Evolutionary conservation across 2,888 invertebrate genomes (phyloP).

Genomic region (Pimpla rufipes): DNA sequence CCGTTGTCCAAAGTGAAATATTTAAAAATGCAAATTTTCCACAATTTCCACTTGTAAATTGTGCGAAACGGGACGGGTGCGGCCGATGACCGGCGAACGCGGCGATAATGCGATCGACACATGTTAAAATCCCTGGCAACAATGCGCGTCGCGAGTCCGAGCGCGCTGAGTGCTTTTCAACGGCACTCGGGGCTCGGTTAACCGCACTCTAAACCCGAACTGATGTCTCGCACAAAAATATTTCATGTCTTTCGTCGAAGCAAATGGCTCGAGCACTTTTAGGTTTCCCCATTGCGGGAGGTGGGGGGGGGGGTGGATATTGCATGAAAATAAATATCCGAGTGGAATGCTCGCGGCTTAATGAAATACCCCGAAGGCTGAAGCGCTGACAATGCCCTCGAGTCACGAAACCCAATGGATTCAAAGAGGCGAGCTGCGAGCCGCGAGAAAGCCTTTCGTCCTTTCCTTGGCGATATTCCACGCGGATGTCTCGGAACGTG

Average conservation of each 20-base stretch:
- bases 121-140: constrained; percentile 24
- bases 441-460: not conserved
- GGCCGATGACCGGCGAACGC: not conserved
- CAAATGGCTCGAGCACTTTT: constrained; percentile 13
- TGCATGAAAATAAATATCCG: constrained; percentile 32
- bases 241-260: not conserved
- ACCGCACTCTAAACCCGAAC: constrained; percentile 30
- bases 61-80: too few species aligned
- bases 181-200: constrained; percentile 52
- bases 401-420: constrained; percentile 47
- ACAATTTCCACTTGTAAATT: too few species aligned
- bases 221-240: constrained; percentile 8
- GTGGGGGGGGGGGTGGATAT: too few species aligned
- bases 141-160: constrained; percentile 38
- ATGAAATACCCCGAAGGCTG: constrained; percentile 7
- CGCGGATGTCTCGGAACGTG: constrained; percentile 64
- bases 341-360: not conserved
- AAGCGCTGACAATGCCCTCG: constrained; percentile 18
- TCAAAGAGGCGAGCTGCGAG: not conserved
- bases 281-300: not conserved
- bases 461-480: constrained; percentile 33
- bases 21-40: too few species aligned
- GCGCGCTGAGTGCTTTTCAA: constrained; percentile 35
- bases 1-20: too few species aligned
- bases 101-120: not conserved